Base-by-base conservation (phyloP, 2,888 invertebrate species). In the Diaprepes abbreviatus region DNA sequence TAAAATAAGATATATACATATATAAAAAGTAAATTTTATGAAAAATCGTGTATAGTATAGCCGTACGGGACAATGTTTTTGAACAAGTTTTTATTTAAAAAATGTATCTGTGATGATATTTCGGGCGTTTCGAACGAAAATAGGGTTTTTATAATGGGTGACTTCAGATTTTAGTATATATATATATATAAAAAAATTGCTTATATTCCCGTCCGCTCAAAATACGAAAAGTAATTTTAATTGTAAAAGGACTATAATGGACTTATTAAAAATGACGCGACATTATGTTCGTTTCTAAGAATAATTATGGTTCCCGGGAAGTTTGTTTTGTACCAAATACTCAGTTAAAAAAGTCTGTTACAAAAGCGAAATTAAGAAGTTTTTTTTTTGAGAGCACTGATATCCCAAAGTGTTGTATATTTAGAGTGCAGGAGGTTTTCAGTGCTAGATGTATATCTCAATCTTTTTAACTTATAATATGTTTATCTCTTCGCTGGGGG, bases 101-200 rank as follows among this genome's bases (percentile, higher is more conserved):
- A 45, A 59, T 60, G 38, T 60, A 60, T 70, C 70, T 70, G 70
- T 70, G 70, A 70, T 70, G 65, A 62, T 36, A 40, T 24, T 45
- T 35, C 50, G 60, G 36, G 59, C 19, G 28, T 59, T 58, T 66
- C 48, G 62, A 48, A 35, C 62, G 62, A 50, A 62, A 36, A 19
- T 48, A 50, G 50, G 14, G 14, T 62, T 43, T 58, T 43, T 57
- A 38, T 48, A 31, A 52, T 24, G 38, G 50, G 38, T 38, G 33
- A 52, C 19, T 33, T 17, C 24, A 55, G 14, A 38, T 38, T 24
- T 14, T 36, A 38, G 36, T 38, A 21, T 55, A 55, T 55, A 35
- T 24, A 16, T 31, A 19, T n/a, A n/a, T n/a, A n/a, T n/a, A 21
- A 62, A 60, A 48, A 31, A 48, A 45, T 50, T 35, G 50, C 19